A percentile compares a stretch with the other conserved stretches of the same genome.
Evolutionary conservation across 2,113 vertebrate genomes (phyloP).

Genomic region (Ornithorhynchus anatinus): DNA sequence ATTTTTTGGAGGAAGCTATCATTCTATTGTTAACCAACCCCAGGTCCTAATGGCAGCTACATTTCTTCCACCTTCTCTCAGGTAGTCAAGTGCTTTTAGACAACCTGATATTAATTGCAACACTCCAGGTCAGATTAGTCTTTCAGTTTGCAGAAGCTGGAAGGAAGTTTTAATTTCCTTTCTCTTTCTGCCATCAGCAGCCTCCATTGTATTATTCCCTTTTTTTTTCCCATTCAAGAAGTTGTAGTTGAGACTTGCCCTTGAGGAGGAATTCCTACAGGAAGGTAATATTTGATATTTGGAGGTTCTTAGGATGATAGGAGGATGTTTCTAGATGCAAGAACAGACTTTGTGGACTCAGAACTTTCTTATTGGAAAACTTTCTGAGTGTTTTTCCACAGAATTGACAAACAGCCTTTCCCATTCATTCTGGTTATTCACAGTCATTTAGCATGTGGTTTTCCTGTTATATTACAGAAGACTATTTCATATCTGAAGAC

Average conservation of each 20-base stretch:
- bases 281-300: conserved; percentile 22
- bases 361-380: conserved; percentile 5
- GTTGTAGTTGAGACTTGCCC: neutral
- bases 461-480: no score
- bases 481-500: no score
- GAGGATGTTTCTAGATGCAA: conserved; percentile 24
- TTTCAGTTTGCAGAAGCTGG: neutral
- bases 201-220: neutral
- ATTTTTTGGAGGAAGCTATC: neutral
- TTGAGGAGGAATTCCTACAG: conserved; percentile 20
- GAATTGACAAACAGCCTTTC: neutral
- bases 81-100: neutral
- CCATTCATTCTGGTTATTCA: neutral
- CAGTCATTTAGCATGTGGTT: neutral
- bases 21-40: neutral
- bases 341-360: conserved; percentile 19
- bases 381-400: conserved; percentile 7
- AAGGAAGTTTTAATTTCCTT: neutral
- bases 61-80: neutral
- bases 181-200: neutral
- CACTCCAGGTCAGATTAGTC: neutral
- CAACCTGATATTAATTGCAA: neutral
- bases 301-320: neutral
- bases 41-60: neutral
- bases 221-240: neutral